These are phyloP conservation scores for Anniella stebbinsi DNA, from an alignment of 2,797 vertebrate genomes.

Conservation along the genomic window DNA sequence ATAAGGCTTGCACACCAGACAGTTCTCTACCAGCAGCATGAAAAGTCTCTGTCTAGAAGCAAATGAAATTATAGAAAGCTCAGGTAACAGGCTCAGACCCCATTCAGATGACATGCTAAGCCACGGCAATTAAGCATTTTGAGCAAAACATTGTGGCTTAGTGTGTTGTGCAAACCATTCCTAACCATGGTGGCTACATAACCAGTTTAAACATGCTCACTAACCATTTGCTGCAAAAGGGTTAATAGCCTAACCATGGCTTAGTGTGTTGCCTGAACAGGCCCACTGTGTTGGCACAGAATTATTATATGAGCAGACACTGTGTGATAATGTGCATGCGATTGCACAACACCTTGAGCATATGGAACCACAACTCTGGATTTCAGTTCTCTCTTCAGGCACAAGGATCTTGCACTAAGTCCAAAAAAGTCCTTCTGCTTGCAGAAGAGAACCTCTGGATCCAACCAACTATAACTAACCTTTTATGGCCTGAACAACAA, in stretches of 20 bases:
- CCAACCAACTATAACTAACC: background rate
- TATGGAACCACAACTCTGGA: background rate
- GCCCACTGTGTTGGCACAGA: background rate
- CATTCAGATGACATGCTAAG: too few species aligned
- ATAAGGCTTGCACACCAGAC: background rate
- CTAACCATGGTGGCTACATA: too few species aligned
- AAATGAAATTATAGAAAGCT: accelerated
- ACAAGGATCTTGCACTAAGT: background rate
- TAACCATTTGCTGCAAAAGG: too few species aligned
- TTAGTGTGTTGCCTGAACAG: too few species aligned
- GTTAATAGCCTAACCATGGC: too few species aligned
- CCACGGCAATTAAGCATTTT: too few species aligned
- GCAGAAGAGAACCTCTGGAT: background rate
- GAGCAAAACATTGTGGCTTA: too few species aligned
- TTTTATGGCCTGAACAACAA: background rate
- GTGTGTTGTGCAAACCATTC: too few species aligned
- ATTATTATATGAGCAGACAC: background rate
- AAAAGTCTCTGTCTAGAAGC: accelerated
- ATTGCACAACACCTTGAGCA: background rate
- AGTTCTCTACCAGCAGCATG: conserved; percentile 11
- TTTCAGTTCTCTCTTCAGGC: background rate
- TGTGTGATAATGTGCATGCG: background rate
- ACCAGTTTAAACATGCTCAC: too few species aligned
- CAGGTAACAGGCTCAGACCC: background rate
- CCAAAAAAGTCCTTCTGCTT: background rate